phyloP scores from a whole-genome alignment of 2,797 vertebrate genomes.

The Microhierax caerulescens region DNA sequence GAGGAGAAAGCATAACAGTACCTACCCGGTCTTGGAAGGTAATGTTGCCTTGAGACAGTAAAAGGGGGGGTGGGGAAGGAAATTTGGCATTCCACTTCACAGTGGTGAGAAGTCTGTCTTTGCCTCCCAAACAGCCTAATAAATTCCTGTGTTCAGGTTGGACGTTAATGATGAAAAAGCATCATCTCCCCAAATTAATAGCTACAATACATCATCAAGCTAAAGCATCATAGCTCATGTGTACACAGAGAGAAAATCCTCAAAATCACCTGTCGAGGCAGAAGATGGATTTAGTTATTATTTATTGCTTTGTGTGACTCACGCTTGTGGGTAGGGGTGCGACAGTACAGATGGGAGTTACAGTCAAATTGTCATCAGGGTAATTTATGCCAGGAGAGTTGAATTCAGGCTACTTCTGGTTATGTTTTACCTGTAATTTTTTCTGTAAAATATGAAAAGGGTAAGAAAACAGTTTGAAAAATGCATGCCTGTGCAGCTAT shows the following conservation, averaged over 20 bases:
- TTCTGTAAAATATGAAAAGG: not conserved
- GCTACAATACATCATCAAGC: slow-evolving; percentile 6
- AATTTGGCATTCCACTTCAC: not conserved
- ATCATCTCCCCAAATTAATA: slow-evolving; percentile 8
- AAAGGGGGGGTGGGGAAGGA: not conserved
- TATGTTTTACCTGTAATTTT: not conserved
- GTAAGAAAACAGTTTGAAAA: not conserved
- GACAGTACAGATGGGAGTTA: slow-evolving; percentile 3
- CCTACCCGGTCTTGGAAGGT: not conserved
- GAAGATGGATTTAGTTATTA: slow-evolving; percentile 8
- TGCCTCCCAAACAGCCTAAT: not conserved
- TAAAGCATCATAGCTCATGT: not conserved
- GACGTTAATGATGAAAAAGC: slow-evolving; percentile 2
- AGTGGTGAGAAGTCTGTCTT: not conserved
- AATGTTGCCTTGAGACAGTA: not conserved
- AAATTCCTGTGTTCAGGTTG: not conserved
- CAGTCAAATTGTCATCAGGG: not conserved
- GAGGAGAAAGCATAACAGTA: not conserved
- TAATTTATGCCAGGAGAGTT: slow-evolving; percentile 36
- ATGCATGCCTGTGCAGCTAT: not conserved
- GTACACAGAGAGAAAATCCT: slow-evolving; percentile 5
- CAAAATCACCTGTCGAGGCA: slow-evolving; percentile 14
- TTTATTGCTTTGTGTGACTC: slow-evolving; percentile 48
- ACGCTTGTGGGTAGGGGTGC: slow-evolving; percentile 15
- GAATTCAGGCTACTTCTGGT: slow-evolving; percentile 36